Conservation (phyloP, 2,888 invertebrate species). For the Coleophora flavipennella region DNA sequence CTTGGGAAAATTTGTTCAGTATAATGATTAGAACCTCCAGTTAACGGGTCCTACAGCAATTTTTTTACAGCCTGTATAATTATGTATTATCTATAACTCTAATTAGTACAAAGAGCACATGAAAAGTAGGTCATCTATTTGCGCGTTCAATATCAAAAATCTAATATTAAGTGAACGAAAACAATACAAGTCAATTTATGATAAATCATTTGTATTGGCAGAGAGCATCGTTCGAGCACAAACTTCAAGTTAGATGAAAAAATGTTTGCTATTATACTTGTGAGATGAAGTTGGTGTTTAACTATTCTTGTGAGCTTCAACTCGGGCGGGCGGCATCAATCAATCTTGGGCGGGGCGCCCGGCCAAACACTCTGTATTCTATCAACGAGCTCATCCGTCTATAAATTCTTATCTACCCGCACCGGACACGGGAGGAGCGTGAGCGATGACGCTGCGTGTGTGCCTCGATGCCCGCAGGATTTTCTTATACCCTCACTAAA, state of each 20-base stretch:
- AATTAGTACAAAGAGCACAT: constrained; percentile 39
- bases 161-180: not conserved
- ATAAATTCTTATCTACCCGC: constrained; percentile 59
- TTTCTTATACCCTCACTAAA: constrained; percentile 22
- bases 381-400: constrained; percentile 55
- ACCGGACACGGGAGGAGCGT: constrained; percentile 41
- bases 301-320: constrained; percentile 30
- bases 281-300: constrained; percentile 24
- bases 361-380: constrained; percentile 53
- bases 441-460: constrained; percentile 56
- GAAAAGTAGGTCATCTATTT: constrained; percentile 11
- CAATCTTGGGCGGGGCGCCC: constrained; percentile 46
- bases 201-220: not conserved
- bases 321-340: constrained; percentile 34
- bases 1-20: too few relatives aligned
- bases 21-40: too few relatives aligned
- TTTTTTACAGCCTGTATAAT: constrained; percentile 12
- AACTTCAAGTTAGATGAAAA: constrained; percentile 5
- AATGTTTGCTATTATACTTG: constrained; percentile 19
- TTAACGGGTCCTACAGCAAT: too few relatives aligned
- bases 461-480: constrained; percentile 33
- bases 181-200: constrained; percentile 1
- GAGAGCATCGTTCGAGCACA: constrained; percentile 16
- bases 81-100: constrained; percentile 30
- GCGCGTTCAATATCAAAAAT: constrained; percentile 7